These are phyloP conservation scores for Puntigrus tetrazona DNA, from an alignment of 2,113 vertebrate genomes.

Conservation along the genomic window DNA sequence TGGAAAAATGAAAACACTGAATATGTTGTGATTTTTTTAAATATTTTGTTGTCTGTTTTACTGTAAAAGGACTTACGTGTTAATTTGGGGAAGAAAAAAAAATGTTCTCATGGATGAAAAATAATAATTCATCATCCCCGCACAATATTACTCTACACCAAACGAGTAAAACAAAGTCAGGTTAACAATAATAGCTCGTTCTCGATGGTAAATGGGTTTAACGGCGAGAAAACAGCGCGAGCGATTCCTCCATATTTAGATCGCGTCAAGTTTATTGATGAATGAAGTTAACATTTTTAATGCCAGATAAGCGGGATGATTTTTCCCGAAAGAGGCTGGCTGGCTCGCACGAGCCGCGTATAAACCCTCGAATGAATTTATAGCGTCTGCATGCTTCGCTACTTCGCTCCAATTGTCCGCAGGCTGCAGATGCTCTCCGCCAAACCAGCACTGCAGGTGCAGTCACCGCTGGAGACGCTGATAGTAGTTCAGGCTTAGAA, in stretches of 20 bases:
- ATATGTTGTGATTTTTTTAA: neutral
- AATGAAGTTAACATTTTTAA: conserved; percentile 37
- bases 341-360: conserved; percentile 29
- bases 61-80: no score
- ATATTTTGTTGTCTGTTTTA: no score
- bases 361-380: conserved; percentile 21
- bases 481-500: conserved; percentile 42
- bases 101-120: no score
- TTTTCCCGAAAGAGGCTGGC: conserved; percentile 11
- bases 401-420: conserved; percentile 53
- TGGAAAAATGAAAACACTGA: neutral
- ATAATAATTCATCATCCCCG: neutral
- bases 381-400: conserved; percentile 44
- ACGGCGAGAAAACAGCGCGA: neutral
- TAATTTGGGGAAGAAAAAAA: no score
- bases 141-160: neutral
- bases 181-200: neutral
- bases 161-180: neutral
- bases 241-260: neutral
- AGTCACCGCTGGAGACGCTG: conserved; percentile 52
- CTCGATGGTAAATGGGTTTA: neutral
- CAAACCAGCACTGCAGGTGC: conserved; percentile 48
- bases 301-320: neutral
- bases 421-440: conserved; percentile 49
- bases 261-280: conserved; percentile 23